A percentile compares a stretch with the other conserved stretches of the same genome.
These are phyloP conservation scores for Brachypterus glaber DNA, from an alignment of 2,888 invertebrate species.

Conservation along the genomic window DNA sequence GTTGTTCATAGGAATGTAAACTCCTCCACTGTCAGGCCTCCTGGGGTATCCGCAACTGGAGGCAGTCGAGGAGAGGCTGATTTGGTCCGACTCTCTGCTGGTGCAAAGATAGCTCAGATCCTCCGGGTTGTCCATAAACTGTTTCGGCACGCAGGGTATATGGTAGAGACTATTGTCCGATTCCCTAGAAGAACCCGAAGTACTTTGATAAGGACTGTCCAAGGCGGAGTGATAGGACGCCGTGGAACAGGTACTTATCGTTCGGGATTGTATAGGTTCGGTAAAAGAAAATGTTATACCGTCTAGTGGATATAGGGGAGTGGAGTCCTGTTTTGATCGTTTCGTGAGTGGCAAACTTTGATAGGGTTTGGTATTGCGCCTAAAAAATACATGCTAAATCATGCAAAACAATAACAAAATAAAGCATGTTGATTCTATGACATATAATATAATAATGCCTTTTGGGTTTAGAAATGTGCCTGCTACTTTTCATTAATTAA, in stretches of 20 bases:
- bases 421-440: not conserved
- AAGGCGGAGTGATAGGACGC: conserved; percentile 34
- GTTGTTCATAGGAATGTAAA: conserved; percentile 51
- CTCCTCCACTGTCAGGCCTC: conserved; percentile 42
- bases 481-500: no score
- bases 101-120: conserved; percentile 43
- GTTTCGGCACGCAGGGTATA: conserved; percentile 47
- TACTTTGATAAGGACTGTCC: conserved; percentile 17
- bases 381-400: conserved; percentile 31
- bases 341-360: conserved; percentile 35
- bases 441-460: no score
- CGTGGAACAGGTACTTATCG: conserved; percentile 28
- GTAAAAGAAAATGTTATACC: conserved; percentile 38
- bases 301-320: conserved; percentile 33
- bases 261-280: conserved; percentile 32
- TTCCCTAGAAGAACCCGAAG: conserved; percentile 40
- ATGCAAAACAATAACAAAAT: conserved; percentile 1
- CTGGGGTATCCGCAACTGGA: conserved; percentile 49
- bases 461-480: no score
- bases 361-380: conserved; percentile 35
- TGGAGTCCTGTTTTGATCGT: conserved; percentile 25
- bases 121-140: conserved; percentile 49
- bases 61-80: conserved; percentile 51
- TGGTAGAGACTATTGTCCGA: conserved; percentile 51
- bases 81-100: conserved; percentile 49